phyloP scores from a whole-genome alignment of 2,113 vertebrate species.

The Cromileptes altivelis region DNA sequence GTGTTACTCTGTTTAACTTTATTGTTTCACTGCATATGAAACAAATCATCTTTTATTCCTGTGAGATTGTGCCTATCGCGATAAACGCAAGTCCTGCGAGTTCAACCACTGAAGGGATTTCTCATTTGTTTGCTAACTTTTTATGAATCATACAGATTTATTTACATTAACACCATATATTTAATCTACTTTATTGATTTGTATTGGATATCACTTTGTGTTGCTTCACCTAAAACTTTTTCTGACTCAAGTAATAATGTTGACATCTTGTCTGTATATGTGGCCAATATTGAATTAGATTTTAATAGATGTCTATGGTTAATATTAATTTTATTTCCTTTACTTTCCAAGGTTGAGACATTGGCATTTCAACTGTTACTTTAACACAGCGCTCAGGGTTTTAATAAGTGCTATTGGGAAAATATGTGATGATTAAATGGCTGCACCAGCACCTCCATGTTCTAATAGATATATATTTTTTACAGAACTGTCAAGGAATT shows the following conservation, averaged over 20 bases:
- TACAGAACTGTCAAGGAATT: slow-evolving; percentile 14
- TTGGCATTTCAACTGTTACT: background rate
- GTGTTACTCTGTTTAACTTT: background rate
- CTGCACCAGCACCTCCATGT: background rate
- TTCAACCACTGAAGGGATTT: background rate
- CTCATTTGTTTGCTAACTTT: background rate
- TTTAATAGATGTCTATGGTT: background rate
- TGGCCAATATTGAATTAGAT: background rate
- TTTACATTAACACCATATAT: background rate
- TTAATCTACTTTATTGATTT: background rate
- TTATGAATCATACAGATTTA: too few species aligned
- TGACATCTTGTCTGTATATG: background rate
- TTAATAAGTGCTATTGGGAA: background rate
- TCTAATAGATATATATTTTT: background rate
- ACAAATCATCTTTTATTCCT: background rate
- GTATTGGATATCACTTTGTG: background rate
- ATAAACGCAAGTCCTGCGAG: too few species aligned
- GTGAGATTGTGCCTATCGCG: too few species aligned
- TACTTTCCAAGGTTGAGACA: too few species aligned
- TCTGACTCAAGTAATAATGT: background rate
- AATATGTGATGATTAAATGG: background rate
- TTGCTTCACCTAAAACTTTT: background rate
- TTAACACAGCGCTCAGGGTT: background rate
- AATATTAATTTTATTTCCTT: background rate
- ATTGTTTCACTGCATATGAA: background rate